Evolutionary conservation across 1,140 invertebrate species (phyloP).

Genomic region (Ceratina australensis): DNA sequence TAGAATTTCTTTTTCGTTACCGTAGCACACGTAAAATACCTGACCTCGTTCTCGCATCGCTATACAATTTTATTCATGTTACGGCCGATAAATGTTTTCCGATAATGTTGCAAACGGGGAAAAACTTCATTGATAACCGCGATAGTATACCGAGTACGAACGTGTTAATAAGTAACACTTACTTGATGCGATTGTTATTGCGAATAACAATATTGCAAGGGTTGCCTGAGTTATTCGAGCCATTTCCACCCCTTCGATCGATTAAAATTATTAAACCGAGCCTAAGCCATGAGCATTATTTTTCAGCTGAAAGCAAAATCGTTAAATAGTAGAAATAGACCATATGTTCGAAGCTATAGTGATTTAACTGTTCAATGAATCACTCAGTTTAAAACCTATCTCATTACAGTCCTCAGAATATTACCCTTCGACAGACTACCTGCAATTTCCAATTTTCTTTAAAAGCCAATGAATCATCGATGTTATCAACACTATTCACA

Average conservation of each 20-base stretch:
- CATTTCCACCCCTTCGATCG: conserved; percentile 43
- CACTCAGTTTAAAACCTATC: background rate
- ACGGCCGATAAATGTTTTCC: background rate
- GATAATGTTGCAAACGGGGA: background rate
- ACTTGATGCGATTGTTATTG: conserved; percentile 43
- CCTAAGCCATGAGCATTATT: conserved; percentile 35
- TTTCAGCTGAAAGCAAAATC: conserved; percentile 23
- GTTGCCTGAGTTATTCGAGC: conserved; percentile 46
- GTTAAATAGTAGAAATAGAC: too few relatives aligned
- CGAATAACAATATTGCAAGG: conserved; percentile 59
- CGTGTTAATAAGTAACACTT: conserved; percentile 14
- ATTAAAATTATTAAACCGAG: conserved; percentile 19
- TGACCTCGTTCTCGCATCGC: background rate
- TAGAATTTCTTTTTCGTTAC: background rate
- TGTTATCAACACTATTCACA: background rate
- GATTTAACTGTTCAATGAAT: background rate
- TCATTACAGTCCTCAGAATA: background rate
- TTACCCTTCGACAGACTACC: background rate
- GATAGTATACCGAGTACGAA: background rate
- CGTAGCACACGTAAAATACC: too few relatives aligned
- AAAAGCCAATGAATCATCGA: background rate
- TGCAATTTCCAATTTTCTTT: background rate
- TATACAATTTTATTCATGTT: background rate
- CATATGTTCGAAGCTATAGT: too few relatives aligned
- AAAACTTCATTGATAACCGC: background rate